A percentile compares a stretch with the other conserved stretches of the same genome.
Conservation (phyloP, 2,113 vertebrate genomes). For the Rhinolophus sinicus region DNA sequence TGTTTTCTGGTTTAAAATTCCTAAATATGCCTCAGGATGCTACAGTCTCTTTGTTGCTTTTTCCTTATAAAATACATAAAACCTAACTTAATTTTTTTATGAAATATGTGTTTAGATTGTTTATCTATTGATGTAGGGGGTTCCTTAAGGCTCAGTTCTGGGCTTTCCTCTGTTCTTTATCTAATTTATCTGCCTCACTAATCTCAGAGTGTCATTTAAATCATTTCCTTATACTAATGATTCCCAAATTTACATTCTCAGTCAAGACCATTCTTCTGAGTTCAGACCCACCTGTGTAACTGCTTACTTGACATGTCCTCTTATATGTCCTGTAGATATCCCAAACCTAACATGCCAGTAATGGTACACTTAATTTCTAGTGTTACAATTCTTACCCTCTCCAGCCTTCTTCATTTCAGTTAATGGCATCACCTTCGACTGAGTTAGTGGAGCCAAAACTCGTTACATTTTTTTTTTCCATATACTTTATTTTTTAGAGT, state of each 20-base stretch:
- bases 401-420: neutral
- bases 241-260: neutral
- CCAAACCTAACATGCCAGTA: neutral
- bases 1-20: slow-evolving; percentile 47
- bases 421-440: neutral
- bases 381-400: neutral
- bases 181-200: neutral
- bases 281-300: neutral
- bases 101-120: slow-evolving; percentile 15
- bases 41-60: neutral
- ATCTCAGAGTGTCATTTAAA: neutral
- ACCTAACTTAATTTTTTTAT: neutral
- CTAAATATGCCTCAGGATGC: neutral
- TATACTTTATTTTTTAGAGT: neutral
- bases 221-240: neutral
- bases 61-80: slow-evolving; percentile 11
- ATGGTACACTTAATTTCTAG: neutral
- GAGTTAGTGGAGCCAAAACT: neutral
- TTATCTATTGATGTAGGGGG: neutral
- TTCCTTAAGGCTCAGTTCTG: neutral
- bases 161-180: neutral
- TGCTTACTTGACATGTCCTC: neutral
- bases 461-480: neutral
- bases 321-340: neutral
- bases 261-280: neutral